Base-by-base conservation (phyloP, 2,888 invertebrate genomes). In the Azorinus chamasolen region DNA sequence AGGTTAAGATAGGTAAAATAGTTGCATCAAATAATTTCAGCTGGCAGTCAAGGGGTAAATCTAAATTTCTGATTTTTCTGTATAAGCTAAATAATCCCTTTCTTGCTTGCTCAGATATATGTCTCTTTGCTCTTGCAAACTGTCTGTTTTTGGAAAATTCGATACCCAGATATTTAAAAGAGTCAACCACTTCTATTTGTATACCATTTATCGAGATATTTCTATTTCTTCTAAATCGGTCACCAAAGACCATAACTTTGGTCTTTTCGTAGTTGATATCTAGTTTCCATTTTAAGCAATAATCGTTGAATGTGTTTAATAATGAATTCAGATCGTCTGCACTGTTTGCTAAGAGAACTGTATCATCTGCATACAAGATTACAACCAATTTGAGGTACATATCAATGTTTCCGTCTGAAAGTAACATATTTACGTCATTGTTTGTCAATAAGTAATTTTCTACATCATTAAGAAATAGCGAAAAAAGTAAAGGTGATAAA, bases 281-380 rank as follows among this genome's bases (percentile, higher is more conserved):
- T 45, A 75, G 45, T 32, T 79, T 63, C 78, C 73, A 78, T 8
- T 16, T 14, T 12, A 61, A 22, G 37, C 79, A 73, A 25, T 72
- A 79, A 10, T 68, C 39, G 59, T 54, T 27, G 46, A 71, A 79
- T 32, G 6, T 16, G 32, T 75, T 37, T 14, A 79, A 43, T 25
- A 48, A 24, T 18, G 41, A 58, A 50, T 71, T 66, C 2, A 71
- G 50, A 46, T 75, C 71, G 6, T 53, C 20, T 8, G 27, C 27
- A 10, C 18, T 24, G 32, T 72, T 62, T 1, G 79, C 41, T 4
- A 79, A 14, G 14, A 79, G 27, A 18, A 71, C 59, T 27, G 68
- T 79, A 41, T 79, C 79, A 46, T 79, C 74, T 14, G 75, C 79
- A 41, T 73, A 66, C 20, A 73, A 54, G n/a, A 66, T 32, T 2